A percentile compares a stretch with the other conserved stretches of the same genome.
phyloP scores from a whole-genome alignment of 2,888 invertebrate species.

The Trachelus stipa region DNA sequence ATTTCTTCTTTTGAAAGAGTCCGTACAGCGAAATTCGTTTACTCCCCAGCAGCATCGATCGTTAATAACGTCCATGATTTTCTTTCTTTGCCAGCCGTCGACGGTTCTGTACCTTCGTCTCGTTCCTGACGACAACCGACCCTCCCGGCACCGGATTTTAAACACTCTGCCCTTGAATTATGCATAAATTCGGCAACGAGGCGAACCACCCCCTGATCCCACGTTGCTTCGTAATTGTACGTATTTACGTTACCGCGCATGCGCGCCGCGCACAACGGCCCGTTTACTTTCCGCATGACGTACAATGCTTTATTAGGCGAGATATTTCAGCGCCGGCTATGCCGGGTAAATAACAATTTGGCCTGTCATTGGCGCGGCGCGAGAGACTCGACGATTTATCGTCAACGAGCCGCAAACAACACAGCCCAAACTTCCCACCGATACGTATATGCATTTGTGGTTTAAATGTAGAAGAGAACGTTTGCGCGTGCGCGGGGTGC shows the following conservation, averaged over 20 bases:
- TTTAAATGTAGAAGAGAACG: background rate
- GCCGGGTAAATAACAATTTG: conserved; percentile 14
- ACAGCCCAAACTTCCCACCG: background rate
- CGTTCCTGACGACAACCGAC: background rate
- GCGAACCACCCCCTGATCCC: background rate
- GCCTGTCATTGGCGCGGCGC: conserved; percentile 7
- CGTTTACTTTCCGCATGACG: conserved; percentile 8
- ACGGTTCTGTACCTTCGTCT: background rate
- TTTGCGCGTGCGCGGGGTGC: background rate
- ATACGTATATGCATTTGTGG: background rate
- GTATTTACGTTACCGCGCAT: background rate
- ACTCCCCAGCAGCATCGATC: background rate
- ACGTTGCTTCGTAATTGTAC: background rate
- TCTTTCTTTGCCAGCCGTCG: background rate
- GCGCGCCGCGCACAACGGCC: background rate
- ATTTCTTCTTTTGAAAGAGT: background rate
- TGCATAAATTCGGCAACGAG: background rate
- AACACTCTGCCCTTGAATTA: background rate
- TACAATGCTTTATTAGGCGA: conserved; percentile 3
- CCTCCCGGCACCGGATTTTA: background rate
- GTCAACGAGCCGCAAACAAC: background rate
- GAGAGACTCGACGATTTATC: conserved; percentile 6
- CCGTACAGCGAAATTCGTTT: background rate
- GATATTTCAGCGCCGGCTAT: conserved; percentile 6
- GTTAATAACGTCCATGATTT: background rate